Evolutionary conservation across 2,888 invertebrate genomes (phyloP).

Genomic region (Rambutsinella grinnellia): DNA sequence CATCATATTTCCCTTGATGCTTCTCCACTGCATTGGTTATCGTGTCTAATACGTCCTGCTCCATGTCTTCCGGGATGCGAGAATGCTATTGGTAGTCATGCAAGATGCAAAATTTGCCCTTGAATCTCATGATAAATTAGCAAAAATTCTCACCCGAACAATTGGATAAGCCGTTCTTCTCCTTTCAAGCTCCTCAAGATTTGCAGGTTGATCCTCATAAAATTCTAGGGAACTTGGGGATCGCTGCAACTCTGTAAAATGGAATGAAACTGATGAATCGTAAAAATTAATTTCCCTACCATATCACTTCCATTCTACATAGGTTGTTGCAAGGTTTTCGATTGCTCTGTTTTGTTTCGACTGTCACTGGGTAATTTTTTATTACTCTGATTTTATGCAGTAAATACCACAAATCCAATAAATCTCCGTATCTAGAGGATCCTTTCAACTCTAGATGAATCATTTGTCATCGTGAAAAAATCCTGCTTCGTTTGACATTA

Average conservation of each 20-base stretch:
- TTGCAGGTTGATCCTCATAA: not conserved
- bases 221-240: too few relatives aligned
- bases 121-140: not conserved
- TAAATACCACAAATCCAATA: constrained; percentile 15
- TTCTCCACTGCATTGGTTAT: constrained; percentile 60
- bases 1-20: constrained; percentile 56
- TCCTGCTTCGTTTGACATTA: too few relatives aligned
- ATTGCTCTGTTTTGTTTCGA: not conserved
- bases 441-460: not conserved
- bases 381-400: not conserved
- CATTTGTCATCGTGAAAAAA: not conserved
- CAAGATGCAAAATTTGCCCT: not conserved
- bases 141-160: constrained; percentile 40
- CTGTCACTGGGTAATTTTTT: not conserved
- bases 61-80: constrained; percentile 63
- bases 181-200: constrained; percentile 10
- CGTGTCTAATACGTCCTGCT: constrained; percentile 61
- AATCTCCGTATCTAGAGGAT: not conserved
- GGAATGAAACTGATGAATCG: too few relatives aligned
- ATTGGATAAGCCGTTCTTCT: constrained; percentile 41
- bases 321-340: too few relatives aligned
- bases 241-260: too few relatives aligned
- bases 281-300: too few relatives aligned
- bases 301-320: too few relatives aligned
- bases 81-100: constrained; percentile 48